Conservation (phyloP, 2,113 vertebrate genomes). For the Pan troglodytes region NHGRI_mPanTro3-v2.1_pri NC_072403.2:29160501-29161000, state of each 20-base stretch:
- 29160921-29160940: background rate
- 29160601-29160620: conserved; percentile 28
- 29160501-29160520: background rate
- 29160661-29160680: conserved; percentile 29
- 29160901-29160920: background rate
- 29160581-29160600: conserved; percentile 38
- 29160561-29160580: background rate
- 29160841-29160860: background rate
- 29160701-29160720: background rate
- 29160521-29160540: conserved; percentile 55
- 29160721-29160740: background rate
- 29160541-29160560: conserved; percentile 38
- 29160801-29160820: background rate
- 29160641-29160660: background rate
- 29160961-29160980: background rate
- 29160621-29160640: conserved; percentile 29
- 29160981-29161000: background rate
- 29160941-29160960: background rate
- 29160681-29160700: background rate
- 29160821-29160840: background rate
- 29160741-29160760: background rate
- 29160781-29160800: background rate
- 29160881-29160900: background rate
- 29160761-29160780: background rate
- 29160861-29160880: background rate